Evolutionary conservation across 2,888 invertebrate genomes (phyloP).

Genomic region (Athetis lepigone): DNA sequence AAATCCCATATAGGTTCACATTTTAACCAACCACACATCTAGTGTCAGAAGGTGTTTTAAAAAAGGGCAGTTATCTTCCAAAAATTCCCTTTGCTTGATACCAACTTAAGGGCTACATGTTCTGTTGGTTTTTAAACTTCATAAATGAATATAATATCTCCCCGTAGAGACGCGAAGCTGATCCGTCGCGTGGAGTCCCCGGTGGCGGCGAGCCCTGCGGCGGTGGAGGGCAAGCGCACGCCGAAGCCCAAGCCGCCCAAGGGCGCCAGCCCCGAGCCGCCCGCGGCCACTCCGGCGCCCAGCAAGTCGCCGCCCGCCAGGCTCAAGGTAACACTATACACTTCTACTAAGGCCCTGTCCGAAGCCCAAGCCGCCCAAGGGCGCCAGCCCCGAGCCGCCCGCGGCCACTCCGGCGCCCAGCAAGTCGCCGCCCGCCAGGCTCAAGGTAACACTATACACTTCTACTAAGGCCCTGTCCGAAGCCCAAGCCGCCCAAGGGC

Average conservation of each 20-base stretch:
- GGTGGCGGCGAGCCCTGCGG: slow-evolving; percentile 63
- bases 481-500: slow-evolving; percentile 91
- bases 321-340: slow-evolving; percentile 76
- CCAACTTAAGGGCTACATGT: no score
- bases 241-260: slow-evolving; percentile 91
- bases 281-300: slow-evolving; percentile 73
- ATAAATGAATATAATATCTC: no score
- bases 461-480: slow-evolving; percentile 79
- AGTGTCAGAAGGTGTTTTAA: no score
- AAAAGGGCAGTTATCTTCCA: no score
- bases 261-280: slow-evolving; percentile 90
- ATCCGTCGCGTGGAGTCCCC: slow-evolving; percentile 82
- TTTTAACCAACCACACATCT: no score
- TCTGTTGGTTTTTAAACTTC: no score
- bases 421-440: slow-evolving; percentile 81
- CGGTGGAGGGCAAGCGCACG: slow-evolving; percentile 88
- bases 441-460: slow-evolving; percentile 77
- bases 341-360: slow-evolving; percentile 73
- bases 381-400: slow-evolving; percentile 88
- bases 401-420: slow-evolving; percentile 73
- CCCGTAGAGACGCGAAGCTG: slow-evolving; percentile 82
- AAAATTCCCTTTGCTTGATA: no score
- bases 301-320: slow-evolving; percentile 81
- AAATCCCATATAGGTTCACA: no score
- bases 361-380: slow-evolving; percentile 91